phyloP scores from a whole-genome alignment of 2,113 vertebrate genomes.

The Corythornis cristatus region DNA sequence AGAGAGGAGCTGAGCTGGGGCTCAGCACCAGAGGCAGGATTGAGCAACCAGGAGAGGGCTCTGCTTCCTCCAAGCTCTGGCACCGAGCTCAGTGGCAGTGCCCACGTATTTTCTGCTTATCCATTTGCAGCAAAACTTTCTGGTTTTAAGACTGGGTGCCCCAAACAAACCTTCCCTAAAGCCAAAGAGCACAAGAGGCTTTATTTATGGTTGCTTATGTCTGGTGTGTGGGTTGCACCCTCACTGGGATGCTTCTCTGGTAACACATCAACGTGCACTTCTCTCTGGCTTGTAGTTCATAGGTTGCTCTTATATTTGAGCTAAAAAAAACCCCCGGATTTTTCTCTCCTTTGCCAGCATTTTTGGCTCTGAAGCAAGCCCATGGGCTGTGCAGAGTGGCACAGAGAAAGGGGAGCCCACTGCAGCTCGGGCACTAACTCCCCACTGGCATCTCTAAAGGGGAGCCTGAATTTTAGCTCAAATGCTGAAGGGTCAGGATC shows the following conservation, averaged over 20 bases:
- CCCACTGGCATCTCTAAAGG: neutral
- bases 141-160: too few relatives aligned
- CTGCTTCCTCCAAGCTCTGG: neutral
- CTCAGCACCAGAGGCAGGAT: neutral
- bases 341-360: neutral
- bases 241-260: neutral
- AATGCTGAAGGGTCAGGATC: neutral
- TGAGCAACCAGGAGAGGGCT: neutral
- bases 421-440: neutral
- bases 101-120: neutral
- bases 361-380: neutral
- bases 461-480: neutral
- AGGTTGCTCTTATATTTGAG: neutral
- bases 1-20: neutral
- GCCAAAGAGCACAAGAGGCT: neutral
- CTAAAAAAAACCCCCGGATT: neutral
- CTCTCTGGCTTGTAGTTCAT: rapidly evolving
- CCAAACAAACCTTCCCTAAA: neutral
- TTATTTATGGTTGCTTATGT: neutral
- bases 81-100: rapidly evolving
- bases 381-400: neutral
- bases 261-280: neutral
- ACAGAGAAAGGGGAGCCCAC: neutral
- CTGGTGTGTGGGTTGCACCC: neutral
- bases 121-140: neutral